Conservation (phyloP, 2,888 invertebrate genomes). For the Caenorhabditis macrosperma region DNA sequence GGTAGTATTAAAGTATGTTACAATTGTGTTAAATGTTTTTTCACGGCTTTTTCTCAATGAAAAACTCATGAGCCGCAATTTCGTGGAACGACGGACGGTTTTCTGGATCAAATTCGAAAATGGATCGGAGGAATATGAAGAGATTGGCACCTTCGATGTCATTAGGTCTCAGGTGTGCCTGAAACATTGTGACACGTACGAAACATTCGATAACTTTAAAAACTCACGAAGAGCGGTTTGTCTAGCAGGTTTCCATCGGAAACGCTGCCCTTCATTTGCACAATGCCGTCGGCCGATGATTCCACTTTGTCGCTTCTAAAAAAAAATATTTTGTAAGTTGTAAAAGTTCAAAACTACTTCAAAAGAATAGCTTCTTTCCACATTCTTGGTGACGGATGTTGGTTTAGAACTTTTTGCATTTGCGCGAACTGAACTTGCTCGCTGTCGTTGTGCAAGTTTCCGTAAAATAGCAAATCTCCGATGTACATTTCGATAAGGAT, state of each 20-base stretch:
- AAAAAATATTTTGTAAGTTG: not conserved
- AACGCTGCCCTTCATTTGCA: not conserved
- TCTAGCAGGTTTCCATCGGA: not conserved
- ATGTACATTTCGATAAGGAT: constrained; percentile 43
- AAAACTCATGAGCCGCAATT: not conserved
- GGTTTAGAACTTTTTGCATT: constrained; percentile 17
- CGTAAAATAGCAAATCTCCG: constrained; percentile 41
- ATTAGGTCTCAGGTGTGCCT: not conserved
- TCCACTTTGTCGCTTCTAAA: constrained; percentile 1
- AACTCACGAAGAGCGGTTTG: not conserved
- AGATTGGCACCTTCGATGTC: not conserved
- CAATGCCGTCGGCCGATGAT: not conserved
- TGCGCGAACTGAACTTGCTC: constrained; percentile 25
- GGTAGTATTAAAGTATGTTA: no score
- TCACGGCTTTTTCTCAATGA: not conserved
- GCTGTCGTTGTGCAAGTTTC: not conserved
- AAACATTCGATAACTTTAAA: not conserved
- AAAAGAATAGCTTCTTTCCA: not conserved
- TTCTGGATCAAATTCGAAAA: constrained; percentile 17
- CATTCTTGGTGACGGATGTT: not conserved
- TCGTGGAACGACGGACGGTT: constrained; percentile 12
- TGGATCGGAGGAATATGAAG: not conserved
- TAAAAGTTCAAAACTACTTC: not conserved
- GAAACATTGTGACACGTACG: not conserved
- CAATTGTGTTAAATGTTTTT: not conserved